Percentiles rank a stretch among this genome's conserved stretches.
Evolutionary conservation across 2,888 invertebrate species (phyloP).

Genomic region (Chaetogeoica ovagalla): DNA sequence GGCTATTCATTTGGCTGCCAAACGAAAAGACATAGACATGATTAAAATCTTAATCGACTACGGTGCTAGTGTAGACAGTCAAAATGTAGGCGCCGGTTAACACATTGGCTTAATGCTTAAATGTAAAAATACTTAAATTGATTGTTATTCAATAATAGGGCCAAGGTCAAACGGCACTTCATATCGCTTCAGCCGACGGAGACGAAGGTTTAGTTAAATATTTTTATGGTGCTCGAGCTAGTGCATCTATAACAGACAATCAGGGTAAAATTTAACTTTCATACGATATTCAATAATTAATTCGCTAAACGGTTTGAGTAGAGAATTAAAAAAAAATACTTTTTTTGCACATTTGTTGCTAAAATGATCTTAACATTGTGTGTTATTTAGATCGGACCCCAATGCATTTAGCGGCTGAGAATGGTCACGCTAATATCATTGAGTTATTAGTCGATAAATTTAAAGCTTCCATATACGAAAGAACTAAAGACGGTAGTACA

Average conservation of each 20-base stretch:
- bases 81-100: constrained; percentile 68
- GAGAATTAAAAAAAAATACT: too few species aligned
- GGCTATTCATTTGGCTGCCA: constrained; percentile 91
- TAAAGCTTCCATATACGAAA: constrained; percentile 92
- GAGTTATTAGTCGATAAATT: constrained; percentile 96
- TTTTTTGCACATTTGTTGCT: too few species aligned
- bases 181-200: constrained; percentile 93
- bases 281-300: too few species aligned
- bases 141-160: constrained; percentile 63
- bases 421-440: constrained; percentile 93
- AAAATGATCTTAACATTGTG: too few species aligned
- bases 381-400: constrained; percentile 81
- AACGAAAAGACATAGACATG: constrained; percentile 90
- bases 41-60: constrained; percentile 88
- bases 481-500: constrained; percentile 97
- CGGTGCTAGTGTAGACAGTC: constrained; percentile 87
- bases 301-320: too few species aligned
- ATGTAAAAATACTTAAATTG: not conserved
- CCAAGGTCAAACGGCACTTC: constrained; percentile 91
- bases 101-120: not conserved
- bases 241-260: constrained; percentile 91
- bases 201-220: constrained; percentile 94
- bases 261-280: constrained; percentile 67
- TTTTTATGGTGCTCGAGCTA: constrained; percentile 91
- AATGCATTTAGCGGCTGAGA: constrained; percentile 96